These are phyloP conservation scores for Falco rusticolus DNA, from an alignment of 2,797 vertebrate species.

Conservation along the genomic window DNA sequence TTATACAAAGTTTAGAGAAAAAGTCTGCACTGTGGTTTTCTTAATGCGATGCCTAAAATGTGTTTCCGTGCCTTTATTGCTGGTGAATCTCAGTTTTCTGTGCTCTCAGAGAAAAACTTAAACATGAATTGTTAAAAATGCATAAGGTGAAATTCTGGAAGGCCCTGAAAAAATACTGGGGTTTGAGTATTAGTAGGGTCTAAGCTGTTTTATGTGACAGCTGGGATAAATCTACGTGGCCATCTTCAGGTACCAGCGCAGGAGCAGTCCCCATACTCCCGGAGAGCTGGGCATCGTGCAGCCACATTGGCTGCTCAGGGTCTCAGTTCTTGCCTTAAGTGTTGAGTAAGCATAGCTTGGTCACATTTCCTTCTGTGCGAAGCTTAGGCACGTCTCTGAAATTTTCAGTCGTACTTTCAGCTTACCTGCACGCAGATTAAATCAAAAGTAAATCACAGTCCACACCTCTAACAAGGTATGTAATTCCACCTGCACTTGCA, in stretches of 20 bases:
- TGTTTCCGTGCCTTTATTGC: no score
- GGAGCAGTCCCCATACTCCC: neutral
- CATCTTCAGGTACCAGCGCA: rapidly evolving
- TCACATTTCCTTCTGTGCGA: rapidly evolving
- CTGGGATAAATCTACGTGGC: no score
- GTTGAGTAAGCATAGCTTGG: rapidly evolving
- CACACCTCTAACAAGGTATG: neutral
- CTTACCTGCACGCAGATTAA: neutral
- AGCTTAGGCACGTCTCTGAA: neutral
- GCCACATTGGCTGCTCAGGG: neutral
- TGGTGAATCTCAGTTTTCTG: no score
- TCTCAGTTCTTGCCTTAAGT: neutral
- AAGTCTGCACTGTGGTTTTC: neutral
- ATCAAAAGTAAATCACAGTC: neutral
- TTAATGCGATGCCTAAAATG: no score
- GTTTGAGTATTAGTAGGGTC: no score
- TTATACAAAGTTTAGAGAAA: neutral
- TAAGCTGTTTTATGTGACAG: neutral
- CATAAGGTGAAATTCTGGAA: neutral
- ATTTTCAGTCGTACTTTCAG: neutral
- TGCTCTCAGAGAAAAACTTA: neutral
- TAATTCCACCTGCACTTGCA: neutral
- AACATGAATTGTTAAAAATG: neutral
- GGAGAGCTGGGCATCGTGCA: neutral
- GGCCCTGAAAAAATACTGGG: neutral